Evolutionary conservation across 2,113 vertebrate species (phyloP).

Genomic region (Rhea pennata): DNA sequence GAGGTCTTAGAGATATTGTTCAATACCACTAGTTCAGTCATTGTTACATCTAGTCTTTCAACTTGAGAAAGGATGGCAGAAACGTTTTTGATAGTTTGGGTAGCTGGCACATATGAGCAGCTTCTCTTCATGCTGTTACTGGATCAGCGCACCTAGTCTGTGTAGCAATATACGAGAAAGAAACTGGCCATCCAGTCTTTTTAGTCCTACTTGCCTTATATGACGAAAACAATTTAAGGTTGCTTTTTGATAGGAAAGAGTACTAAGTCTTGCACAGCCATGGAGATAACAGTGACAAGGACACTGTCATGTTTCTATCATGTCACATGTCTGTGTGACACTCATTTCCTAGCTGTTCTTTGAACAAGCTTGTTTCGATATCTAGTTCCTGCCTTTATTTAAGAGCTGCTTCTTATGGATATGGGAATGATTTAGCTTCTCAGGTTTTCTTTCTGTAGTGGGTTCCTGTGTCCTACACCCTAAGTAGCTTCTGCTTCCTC

Average conservation of each 20-base stretch:
- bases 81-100: background rate
- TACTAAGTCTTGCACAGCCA: background rate
- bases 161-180: background rate
- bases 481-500: background rate
- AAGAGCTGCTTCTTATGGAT: background rate
- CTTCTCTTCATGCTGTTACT: background rate
- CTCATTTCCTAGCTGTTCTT: background rate
- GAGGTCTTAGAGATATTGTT: background rate
- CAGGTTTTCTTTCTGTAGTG: background rate
- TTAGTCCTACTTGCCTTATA: background rate
- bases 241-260: background rate
- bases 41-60: background rate
- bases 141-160: background rate
- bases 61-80: accelerated
- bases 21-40: background rate
- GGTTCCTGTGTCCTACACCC: background rate
- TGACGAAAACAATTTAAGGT: background rate
- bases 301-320: background rate
- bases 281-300: background rate
- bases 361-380: background rate
- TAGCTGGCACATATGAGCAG: background rate
- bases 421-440: background rate
- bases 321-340: background rate
- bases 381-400: background rate
- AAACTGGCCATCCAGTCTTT: background rate